Evolutionary conservation across 2,888 invertebrate species (phyloP).

Genomic region (Xylota sylvarum): DNA sequence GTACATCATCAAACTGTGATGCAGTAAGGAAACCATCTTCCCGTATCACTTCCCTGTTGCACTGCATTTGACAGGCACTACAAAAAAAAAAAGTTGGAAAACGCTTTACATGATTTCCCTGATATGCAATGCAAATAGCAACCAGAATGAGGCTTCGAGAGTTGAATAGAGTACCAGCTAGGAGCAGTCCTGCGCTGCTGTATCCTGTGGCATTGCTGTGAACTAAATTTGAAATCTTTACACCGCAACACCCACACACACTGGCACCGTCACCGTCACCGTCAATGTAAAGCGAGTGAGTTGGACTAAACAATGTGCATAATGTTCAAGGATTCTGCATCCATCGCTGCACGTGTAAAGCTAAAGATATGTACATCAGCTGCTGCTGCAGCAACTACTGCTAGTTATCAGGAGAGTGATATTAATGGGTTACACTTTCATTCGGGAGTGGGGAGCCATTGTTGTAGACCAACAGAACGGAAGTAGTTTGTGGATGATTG

Average conservation of each 20-base stretch:
- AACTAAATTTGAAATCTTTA: slow-evolving; percentile 71
- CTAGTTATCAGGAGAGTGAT: slow-evolving; percentile 60
- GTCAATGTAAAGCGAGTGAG: slow-evolving; percentile 37
- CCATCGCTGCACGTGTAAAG: slow-evolving; percentile 44
- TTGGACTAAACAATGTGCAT: slow-evolving; percentile 69
- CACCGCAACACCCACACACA: slow-evolving; percentile 31
- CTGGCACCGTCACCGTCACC: slow-evolving; percentile 6
- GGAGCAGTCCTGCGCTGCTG: slow-evolving; percentile 37
- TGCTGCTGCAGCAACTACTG: slow-evolving; percentile 47
- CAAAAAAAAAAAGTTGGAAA: slow-evolving; percentile 46
- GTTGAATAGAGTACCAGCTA: slow-evolving; percentile 41
- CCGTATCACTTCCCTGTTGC: slow-evolving; percentile 57
- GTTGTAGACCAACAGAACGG: slow-evolving; percentile 56
- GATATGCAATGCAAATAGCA: slow-evolving; percentile 75
- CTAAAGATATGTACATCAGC: slow-evolving; percentile 22
- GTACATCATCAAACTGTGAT: slow-evolving; percentile 49
- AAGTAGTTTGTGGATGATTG: slow-evolving; percentile 74
- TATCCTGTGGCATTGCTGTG: slow-evolving; percentile 71
- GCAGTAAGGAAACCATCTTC: slow-evolving; percentile 62
- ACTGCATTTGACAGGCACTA: slow-evolving; percentile 66
- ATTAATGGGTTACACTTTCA: slow-evolving; percentile 66
- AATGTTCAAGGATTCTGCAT: slow-evolving; percentile 71
- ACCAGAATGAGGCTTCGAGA: slow-evolving; percentile 62
- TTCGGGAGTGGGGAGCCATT: slow-evolving; percentile 37
- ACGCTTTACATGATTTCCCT: slow-evolving; percentile 70